Percentiles rank a stretch among this genome's conserved stretches.
These are phyloP conservation scores for Coleophora deauratella DNA, from an alignment of 2,888 invertebrate species.

Conservation along the genomic window DNA sequence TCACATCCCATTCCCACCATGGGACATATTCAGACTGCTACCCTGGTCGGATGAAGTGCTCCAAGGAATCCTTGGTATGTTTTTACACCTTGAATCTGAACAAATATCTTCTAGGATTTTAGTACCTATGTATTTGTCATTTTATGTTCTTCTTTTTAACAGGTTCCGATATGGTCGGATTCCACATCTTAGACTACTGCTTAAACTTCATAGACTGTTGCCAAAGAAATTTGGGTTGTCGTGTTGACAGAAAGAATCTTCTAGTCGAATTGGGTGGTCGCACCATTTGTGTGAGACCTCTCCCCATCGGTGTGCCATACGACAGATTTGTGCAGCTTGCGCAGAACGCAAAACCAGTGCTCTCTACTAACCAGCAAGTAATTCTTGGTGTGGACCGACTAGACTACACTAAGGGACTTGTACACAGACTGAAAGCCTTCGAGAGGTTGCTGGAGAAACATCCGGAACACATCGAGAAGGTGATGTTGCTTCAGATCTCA, in stretches of 20 bases:
- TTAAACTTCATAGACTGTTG: constrained; percentile 94
- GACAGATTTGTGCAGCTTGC: constrained; percentile 89
- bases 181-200: constrained; percentile 93
- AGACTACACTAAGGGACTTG: constrained; percentile 93
- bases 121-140: neutral
- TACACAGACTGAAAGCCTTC: constrained; percentile 86
- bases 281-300: constrained; percentile 85
- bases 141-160: constrained; percentile 17
- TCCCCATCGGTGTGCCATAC: constrained; percentile 93
- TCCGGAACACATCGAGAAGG: constrained; percentile 89
- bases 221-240: constrained; percentile 88
- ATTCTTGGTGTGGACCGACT: constrained; percentile 91
- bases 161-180: constrained; percentile 95
- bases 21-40: constrained; percentile 93
- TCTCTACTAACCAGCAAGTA: constrained; percentile 85
- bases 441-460: constrained; percentile 86
- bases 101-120: neutral
- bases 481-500: constrained; percentile 86
- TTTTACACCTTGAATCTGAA: neutral
- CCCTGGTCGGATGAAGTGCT: constrained; percentile 96
- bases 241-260: constrained; percentile 90
- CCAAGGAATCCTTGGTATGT: constrained; percentile 88
- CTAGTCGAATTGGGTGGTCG: constrained; percentile 91
- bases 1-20: constrained; percentile 95
- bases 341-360: constrained; percentile 77